Evolutionary conservation across 2,888 invertebrate species (phyloP).

Genomic region (Agapetus fuscipes): DNA sequence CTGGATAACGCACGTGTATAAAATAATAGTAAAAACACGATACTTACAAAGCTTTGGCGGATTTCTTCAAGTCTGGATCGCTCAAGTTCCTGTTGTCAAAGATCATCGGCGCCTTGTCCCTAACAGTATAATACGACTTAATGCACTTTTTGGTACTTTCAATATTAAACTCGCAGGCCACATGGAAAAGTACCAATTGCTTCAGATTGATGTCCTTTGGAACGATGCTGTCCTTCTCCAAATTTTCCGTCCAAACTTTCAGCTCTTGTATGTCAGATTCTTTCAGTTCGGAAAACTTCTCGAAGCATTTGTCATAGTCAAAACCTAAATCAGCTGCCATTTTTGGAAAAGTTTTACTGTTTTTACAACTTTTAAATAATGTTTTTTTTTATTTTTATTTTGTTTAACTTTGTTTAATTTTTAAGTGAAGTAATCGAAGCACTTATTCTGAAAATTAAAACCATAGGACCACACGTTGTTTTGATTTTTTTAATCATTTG

Average conservation of each 20-base stretch:
- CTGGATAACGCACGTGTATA: too few relatives aligned
- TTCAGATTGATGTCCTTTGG: slow-evolving; percentile 47
- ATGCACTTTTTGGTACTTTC: slow-evolving; percentile 54
- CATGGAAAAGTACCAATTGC: slow-evolving; percentile 54
- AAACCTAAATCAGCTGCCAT: slow-evolving; percentile 39
- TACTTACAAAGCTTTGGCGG: slow-evolving; percentile 47
- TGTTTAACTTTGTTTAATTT: too few relatives aligned
- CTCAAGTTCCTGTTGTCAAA: slow-evolving; percentile 49
- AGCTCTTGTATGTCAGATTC: slow-evolving; percentile 39
- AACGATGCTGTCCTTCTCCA: slow-evolving; percentile 31
- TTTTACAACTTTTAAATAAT: too few relatives aligned
- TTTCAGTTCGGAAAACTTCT: slow-evolving; percentile 41
- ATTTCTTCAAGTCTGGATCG: slow-evolving; percentile 37
- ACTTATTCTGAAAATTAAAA: too few relatives aligned
- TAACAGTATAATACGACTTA: slow-evolving; percentile 48
- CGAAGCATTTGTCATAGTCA: slow-evolving; percentile 36
- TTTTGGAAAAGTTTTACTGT: slow-evolving; percentile 18
- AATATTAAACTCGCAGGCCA: slow-evolving; percentile 53
- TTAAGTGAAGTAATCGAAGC: too few relatives aligned
- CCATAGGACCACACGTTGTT: too few relatives aligned
- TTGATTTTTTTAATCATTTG: too few relatives aligned
- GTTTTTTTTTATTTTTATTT: too few relatives aligned
- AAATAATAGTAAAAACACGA: too few relatives aligned
- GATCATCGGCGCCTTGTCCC: slow-evolving; percentile 51
- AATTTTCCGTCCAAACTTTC: slow-evolving; percentile 37